These are phyloP conservation scores for Osmoderma eremita DNA, from an alignment of 2,888 invertebrate genomes.

Conservation along the genomic window DNA sequence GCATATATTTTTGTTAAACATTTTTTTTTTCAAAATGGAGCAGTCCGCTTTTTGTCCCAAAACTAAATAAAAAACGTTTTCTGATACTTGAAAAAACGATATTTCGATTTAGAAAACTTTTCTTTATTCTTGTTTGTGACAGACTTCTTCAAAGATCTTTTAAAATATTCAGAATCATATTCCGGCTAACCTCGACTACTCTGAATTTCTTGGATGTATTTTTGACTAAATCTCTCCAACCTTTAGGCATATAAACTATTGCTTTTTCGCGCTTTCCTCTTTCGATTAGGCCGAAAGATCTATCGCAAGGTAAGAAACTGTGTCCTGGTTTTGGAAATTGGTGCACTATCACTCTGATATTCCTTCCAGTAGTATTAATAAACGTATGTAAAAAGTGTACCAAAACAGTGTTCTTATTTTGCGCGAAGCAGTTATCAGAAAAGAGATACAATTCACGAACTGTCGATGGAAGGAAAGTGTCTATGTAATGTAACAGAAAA, in stretches of 20 bases:
- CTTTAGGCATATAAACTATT: constrained; percentile 32
- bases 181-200: constrained; percentile 6
- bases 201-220: constrained; percentile 31
- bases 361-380: constrained; percentile 30
- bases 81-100: too few relatives aligned
- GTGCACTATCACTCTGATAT: too few relatives aligned
- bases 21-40: too few relatives aligned
- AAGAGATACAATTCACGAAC: too few relatives aligned
- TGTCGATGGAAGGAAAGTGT: too few relatives aligned
- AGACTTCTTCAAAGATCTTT: constrained; percentile 4
- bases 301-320: constrained; percentile 39
- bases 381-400: constrained; percentile 39
- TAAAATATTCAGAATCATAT: too few relatives aligned
- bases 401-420: constrained; percentile 47
- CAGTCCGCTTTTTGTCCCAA: too few relatives aligned
- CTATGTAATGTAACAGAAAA: too few relatives aligned
- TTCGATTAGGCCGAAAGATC: constrained; percentile 44
- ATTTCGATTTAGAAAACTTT: too few relatives aligned
- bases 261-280: constrained; percentile 39
- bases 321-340: constrained; percentile 18
- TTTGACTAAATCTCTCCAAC: constrained; percentile 27
- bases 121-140: constrained; percentile 4
- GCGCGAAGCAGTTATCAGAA: too few relatives aligned
- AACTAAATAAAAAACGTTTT: too few relatives aligned
- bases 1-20: too few relatives aligned